Percentiles rank a stretch among this genome's conserved stretches.
These are phyloP conservation scores for Musca vetustissima DNA, from an alignment of 1,140 invertebrate genomes.

Conservation along the genomic window DNA sequence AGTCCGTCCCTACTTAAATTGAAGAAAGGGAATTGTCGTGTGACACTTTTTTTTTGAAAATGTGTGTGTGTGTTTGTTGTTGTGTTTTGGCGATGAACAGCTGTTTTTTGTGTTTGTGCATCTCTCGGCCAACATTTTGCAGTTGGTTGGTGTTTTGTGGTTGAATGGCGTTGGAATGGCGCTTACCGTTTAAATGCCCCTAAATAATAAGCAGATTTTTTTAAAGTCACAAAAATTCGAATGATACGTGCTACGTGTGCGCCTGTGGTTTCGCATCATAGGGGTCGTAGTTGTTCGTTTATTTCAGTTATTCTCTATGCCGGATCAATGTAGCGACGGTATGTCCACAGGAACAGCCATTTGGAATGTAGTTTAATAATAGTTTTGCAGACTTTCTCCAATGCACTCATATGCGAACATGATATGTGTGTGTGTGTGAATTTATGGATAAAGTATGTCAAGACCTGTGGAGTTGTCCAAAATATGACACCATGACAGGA, in stretches of 20 bases:
- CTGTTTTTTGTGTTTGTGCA: not conserved
- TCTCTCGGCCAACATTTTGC: not conserved
- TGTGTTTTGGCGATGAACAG: not conserved
- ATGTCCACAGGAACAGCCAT: too few species aligned
- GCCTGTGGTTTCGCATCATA: not conserved
- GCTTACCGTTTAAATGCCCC: not conserved
- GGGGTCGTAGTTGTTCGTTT: too few species aligned
- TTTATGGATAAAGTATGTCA: too few species aligned
- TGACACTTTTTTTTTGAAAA: slow-evolving; percentile 1
- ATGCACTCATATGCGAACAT: too few species aligned
- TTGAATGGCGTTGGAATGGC: not conserved
- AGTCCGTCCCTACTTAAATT: not conserved
- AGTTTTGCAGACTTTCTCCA: too few species aligned
- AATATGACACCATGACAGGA: too few species aligned
- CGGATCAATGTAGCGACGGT: too few species aligned
- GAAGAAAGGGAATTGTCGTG: not conserved
- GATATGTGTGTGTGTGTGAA: too few species aligned
- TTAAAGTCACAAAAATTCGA: not conserved
- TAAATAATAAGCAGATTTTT: not conserved
- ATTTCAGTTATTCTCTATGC: too few species aligned
- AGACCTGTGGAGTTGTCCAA: too few species aligned
- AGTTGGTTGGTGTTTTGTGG: not conserved
- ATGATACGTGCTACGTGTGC: not conserved
- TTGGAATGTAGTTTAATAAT: too few species aligned
- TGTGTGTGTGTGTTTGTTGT: too few species aligned